Evolutionary conservation across 2,888 invertebrate genomes (phyloP), one percentile per base, ranked within the genome.

Genomic region (Tetragonisca angustula): DNA sequence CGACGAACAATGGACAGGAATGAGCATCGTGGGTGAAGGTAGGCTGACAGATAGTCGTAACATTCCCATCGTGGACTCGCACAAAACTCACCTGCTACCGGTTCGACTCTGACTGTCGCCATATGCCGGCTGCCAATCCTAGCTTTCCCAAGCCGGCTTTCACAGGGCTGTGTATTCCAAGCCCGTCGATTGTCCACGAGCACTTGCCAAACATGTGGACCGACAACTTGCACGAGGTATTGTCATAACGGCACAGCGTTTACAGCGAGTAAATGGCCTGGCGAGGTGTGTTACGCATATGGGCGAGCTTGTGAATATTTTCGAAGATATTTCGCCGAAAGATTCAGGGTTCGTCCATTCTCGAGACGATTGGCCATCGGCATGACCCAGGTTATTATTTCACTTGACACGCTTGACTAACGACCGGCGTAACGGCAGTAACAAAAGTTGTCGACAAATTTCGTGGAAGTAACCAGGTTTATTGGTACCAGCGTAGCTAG

Each of bases 51-150:
- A 92, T 92, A 91, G 89, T 85, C 89, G 89, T 87, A 91, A 90
- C 90, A 91, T 93, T 93, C 93, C 92, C 93, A 93, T 92, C 91
- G 90, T 81, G 78, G 83, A 87, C 87, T 85, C 79, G 86, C 88
- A 85, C 86, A 82, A 87, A 88, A 92, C 89, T 93, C 93, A 94
- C 93, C 93, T 94, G 93, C 93, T 93, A 91, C 89, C 91, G 91
- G 91, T 90, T 88, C 81, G 73, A 43, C 77, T 76, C 15, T 59
- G 43, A 52, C 72, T 89, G 90, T 87, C 88, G 83, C 92, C 92
- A 92, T 91, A 92, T 92, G 92, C 75, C 73, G 80, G 67, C 65
- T 72, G 75, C 62, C 71, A 86, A 88, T 89, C 83, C 87, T 36
- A 61, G 79, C 79, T 83, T 69, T 90, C 89, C 90, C 90, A 88